Evolutionary conservation across 2,797 vertebrate species (phyloP), one percentile per base, ranked within the genome.

Genomic region (Cryptoblepharus egeriae): DNA sequence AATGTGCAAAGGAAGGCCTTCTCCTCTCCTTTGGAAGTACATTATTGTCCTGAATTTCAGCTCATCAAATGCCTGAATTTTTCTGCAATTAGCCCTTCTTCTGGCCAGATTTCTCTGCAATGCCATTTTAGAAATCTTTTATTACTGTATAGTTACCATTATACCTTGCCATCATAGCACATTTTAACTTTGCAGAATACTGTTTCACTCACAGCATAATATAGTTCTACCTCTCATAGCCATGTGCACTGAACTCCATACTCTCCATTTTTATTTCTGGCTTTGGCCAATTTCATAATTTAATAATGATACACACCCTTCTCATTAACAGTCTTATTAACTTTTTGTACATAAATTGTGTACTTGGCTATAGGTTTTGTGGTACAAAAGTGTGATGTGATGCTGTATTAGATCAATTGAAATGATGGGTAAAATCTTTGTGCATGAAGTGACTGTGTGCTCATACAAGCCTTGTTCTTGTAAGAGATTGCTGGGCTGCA

Each of bases 51-150:
- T 57, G 18, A 42, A 74, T 57, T 57, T 32, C 61, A 74, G 28
- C 7, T 65, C 61, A 74, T n/a, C n/a, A n/a, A n/a, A 28, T 58
- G 6, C 35, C 11, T n/a, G 11, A 8, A 39, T 64, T 81, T 63
- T 81, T 73, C 32, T n/a, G 49, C 39, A 26, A 74, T 65, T 45
- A 81, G 61, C 26, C 39, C 10, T 7, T 65, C 63, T 45, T 55
- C 26, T 81, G 69, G 45, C 18, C 61, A 81, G 32, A 74, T 24
- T 81, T 26, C 32, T 74, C 70, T 55, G 32, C 32, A 55, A 39
- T 65, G 61, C 49, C 61, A 55, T 81, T 74, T 74, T 74, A 42
- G 26, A 81, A 28, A 81, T 24, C 32, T 52, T 70, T 79, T 69
- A n/a, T n/a, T n/a, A n/a, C n/a, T n/a, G n/a, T n/a, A 70, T 16